A percentile compares a stretch with the other conserved stretches of the same genome.
phyloP scores from a whole-genome alignment of 2,113 vertebrate genomes.

The Chamaetylas fuelleborni region DNA sequence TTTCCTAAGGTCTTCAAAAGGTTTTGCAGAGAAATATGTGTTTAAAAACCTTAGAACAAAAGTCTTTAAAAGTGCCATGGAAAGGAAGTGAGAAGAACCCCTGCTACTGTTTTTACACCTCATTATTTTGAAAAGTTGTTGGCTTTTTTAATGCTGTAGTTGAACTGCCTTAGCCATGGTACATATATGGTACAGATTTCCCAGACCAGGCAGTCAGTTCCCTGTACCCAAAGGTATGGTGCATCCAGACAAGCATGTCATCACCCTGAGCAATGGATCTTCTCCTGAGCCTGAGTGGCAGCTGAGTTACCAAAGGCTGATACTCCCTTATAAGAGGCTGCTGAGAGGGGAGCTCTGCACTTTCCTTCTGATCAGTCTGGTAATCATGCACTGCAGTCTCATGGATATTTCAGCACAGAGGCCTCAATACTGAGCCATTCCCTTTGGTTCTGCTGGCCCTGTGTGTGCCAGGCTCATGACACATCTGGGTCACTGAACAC shows the following conservation, averaged over 20 bases:
- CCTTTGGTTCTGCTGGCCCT: background rate
- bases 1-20: background rate
- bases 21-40: background rate
- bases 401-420: background rate
- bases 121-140: background rate
- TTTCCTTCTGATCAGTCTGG: background rate
- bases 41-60: background rate
- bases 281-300: background rate
- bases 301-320: background rate
- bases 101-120: background rate
- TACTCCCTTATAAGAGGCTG: background rate
- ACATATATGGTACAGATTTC: background rate
- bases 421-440: accelerated
- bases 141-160: background rate
- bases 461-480: background rate
- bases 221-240: background rate
- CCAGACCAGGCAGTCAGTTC: background rate
- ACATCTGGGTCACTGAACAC: background rate
- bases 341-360: background rate
- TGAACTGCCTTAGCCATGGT: background rate
- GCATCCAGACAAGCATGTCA: background rate
- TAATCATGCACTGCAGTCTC: background rate
- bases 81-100: background rate
- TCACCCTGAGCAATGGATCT: background rate
- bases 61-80: background rate